These are phyloP conservation scores for Limnothrissa miodon DNA, from an alignment of 2,113 vertebrate species.

Conservation along the genomic window DNA sequence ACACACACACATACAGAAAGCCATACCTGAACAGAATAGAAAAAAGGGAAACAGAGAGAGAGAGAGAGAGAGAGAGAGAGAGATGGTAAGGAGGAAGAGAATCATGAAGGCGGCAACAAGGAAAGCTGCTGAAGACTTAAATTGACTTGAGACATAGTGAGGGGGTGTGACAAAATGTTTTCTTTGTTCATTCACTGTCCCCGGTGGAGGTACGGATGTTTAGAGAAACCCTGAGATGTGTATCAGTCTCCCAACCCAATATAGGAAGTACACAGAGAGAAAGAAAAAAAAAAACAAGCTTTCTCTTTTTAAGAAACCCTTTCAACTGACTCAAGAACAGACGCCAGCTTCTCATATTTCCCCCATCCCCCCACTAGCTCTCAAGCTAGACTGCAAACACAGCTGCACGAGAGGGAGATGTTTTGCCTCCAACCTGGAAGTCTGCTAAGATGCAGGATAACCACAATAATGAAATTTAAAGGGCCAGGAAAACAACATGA, in stretches of 20 bases:
- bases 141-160: neutral
- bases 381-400: neutral
- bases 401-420: slow-evolving; percentile 33
- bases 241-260: slow-evolving; percentile 36
- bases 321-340: slow-evolving; percentile 41
- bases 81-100: no score
- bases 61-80: no score
- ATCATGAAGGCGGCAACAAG: neutral
- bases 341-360: neutral
- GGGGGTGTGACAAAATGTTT: neutral
- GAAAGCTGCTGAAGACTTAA: neutral
- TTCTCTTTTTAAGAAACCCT: slow-evolving; percentile 24
- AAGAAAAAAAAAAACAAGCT: slow-evolving; percentile 40
- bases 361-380: neutral
- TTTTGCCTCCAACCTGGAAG: slow-evolving; percentile 55
- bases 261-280: slow-evolving; percentile 35
- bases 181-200: neutral
- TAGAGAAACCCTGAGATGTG: slow-evolving; percentile 39
- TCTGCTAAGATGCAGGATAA: slow-evolving; percentile 59
- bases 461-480: slow-evolving; percentile 50
- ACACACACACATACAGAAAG: neutral
- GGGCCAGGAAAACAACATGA: slow-evolving; percentile 57
- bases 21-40: no score
- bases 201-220: slow-evolving; percentile 44
- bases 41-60: no score